A percentile compares a stretch with the other conserved stretches of the same genome.
These are phyloP conservation scores for Pica pica DNA, from an alignment of 2,113 vertebrate species.

Conservation along the genomic window DNA sequence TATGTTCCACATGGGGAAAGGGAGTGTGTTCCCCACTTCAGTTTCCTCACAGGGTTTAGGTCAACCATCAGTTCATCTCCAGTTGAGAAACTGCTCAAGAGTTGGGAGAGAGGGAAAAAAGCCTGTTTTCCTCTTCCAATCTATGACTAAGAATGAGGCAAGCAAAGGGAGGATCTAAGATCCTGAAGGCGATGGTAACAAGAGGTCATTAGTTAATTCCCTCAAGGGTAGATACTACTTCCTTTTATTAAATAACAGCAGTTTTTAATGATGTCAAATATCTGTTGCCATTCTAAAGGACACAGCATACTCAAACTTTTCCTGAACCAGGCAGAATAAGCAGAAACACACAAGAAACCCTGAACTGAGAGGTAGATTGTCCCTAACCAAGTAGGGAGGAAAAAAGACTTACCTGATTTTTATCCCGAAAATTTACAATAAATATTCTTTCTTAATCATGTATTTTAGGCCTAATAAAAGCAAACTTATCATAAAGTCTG, in stretches of 20 bases:
- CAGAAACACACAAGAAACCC: not conserved
- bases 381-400: not conserved
- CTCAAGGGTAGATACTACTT: not conserved
- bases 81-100: conserved; percentile 24
- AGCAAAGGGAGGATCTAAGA: conserved; percentile 47
- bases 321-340: not conserved
- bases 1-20: not conserved
- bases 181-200: conserved; percentile 44
- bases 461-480: not conserved
- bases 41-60: not conserved
- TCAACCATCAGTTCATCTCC: conserved; percentile 8
- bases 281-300: not conserved
- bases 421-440: not conserved
- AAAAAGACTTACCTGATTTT: not conserved
- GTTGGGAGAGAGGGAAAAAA: not conserved
- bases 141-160: conserved; percentile 63
- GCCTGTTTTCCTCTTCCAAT: conserved; percentile 48
- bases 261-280: not conserved
- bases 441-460: not conserved
- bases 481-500: not conserved
- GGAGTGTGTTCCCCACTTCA: not conserved
- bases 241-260: conserved; percentile 32
- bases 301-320: not conserved
- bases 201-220: conserved; percentile 61
- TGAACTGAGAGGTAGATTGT: not conserved